A percentile compares a stretch with the other conserved stretches of the same genome.
These are phyloP conservation scores for Xenopus tropicalis DNA, from an alignment of 2,113 vertebrate species.

Conservation along the genomic window UCB_Xtro_10.0 CM004451.2:22109501-22110000, in stretches of 20 bases:
- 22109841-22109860: too few relatives aligned
- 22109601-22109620: constrained; percentile 28
- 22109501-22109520: too few relatives aligned
- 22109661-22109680: constrained; percentile 28
- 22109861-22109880: too few relatives aligned
- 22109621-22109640: constrained; percentile 36
- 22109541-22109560: constrained; percentile 22
- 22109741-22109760: constrained; percentile 13
- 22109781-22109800: neutral
- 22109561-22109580: constrained; percentile 32
- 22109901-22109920: too few relatives aligned
- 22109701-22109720: constrained; percentile 34
- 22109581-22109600: constrained; percentile 39
- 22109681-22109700: constrained; percentile 27
- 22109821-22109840: too few relatives aligned
- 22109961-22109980: too few relatives aligned
- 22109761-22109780: constrained; percentile 11
- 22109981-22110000: too few relatives aligned
- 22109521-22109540: neutral
- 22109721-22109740: constrained; percentile 16
- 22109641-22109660: constrained; percentile 36
- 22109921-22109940: too few relatives aligned
- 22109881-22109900: too few relatives aligned
- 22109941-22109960: too few relatives aligned
- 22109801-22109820: too few relatives aligned